phyloP scores from a whole-genome alignment of 2,888 invertebrate genomes.

The Sphecodes monilicornis region DNA sequence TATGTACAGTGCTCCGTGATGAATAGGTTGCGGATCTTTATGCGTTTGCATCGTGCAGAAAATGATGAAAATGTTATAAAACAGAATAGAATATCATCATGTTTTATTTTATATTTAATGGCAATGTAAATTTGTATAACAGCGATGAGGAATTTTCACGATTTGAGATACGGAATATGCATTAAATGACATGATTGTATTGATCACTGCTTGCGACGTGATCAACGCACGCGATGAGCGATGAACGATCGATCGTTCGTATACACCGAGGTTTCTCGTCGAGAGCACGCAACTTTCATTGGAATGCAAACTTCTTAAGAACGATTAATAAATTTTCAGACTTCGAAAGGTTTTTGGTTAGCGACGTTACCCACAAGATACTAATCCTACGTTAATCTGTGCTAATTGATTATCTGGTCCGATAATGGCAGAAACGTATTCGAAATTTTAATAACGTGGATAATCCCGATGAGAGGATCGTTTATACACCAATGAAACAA shows the following conservation, averaged over 20 bases:
- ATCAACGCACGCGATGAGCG: not conserved
- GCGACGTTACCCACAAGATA: not conserved
- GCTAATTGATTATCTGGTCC: not conserved
- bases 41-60: not conserved
- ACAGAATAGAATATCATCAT: not conserved
- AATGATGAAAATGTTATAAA: not conserved
- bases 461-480: not conserved
- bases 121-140: not conserved
- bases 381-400: too few relatives aligned
- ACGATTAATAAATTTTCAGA: not conserved
- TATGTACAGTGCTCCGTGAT: slow-evolving; percentile 48
- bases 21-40: not conserved
- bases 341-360: not conserved
- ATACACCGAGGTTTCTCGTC: slow-evolving; percentile 20
- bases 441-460: not conserved
- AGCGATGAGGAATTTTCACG: slow-evolving; percentile 21
- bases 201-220: not conserved
- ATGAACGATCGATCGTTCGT: slow-evolving; percentile 23
- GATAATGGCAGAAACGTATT: not conserved
- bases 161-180: slow-evolving; percentile 1
- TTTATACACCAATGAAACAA: slow-evolving; percentile 3
- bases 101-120: not conserved
- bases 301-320: not conserved
- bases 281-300: not conserved
- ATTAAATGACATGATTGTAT: slow-evolving; percentile 1